Evolutionary conservation across 2,113 vertebrate genomes (phyloP), one percentile per base, ranked within the genome.

Genomic region (Donacobius atricapilla): DNA sequence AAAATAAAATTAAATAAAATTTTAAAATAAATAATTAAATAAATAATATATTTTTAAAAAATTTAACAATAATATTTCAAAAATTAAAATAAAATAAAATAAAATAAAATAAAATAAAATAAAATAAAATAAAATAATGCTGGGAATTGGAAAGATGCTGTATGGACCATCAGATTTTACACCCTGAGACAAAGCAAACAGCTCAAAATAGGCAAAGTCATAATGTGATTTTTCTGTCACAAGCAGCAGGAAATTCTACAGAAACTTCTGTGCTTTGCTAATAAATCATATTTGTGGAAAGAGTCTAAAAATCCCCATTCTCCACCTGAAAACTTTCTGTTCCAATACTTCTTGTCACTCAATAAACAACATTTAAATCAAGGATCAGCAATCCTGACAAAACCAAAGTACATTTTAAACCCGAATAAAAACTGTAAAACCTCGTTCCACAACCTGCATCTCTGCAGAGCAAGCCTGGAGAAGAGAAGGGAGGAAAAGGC

Each of bases 401-500:
- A 45, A 72, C 0, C 27, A 71, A 63, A 35, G 10, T 0, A 1
- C 13, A 6, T 61, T 61, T 85, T 15, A 72, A 83, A 50, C 15
- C 79, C 11, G 7, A 40, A 65, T 17, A 31, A 27, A 15, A 66
- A 15, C 8, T 5, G 6, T 8, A 24, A 24, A 71, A 48, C 33
- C 6, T 2, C 4, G 6, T 11, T 22, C 24, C 9, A 15, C 40
- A 50, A 3, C 1, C 27, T 13, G 9, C n/a, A 44, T 6, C 70
- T 22, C 84, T 44, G 27, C 48, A 54, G 37, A 56, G n/a, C 23
- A 7, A 61, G 14, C 12, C 31, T 7, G 42, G 11, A 12, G 33
- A 4, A 30, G 8, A 9, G 11, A 7, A 63, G 10, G 0, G 3
- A 0, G 7, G 6, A 16, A 42, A 33, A 69, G 3, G 21, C 6